phyloP scores from a whole-genome alignment of 2,113 vertebrate genomes.

The Phyllostomus discolor region DNA sequence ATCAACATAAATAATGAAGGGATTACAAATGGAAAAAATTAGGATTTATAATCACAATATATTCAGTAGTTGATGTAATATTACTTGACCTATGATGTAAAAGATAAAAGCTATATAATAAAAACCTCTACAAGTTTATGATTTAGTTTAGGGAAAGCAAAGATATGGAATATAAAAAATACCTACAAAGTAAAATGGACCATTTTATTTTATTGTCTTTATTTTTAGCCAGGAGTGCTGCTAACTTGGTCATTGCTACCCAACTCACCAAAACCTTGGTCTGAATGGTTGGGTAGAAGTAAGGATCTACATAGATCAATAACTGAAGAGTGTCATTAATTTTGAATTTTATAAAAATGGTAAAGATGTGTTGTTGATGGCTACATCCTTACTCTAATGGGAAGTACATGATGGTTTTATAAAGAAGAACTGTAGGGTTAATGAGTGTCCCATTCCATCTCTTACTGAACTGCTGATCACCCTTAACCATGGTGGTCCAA shows the following conservation, averaged over 20 bases:
- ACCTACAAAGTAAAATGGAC: not conserved
- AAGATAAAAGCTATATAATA: not conserved
- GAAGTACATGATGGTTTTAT: not conserved
- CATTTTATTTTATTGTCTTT: not conserved
- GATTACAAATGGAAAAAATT: not conserved
- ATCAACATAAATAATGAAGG: not conserved
- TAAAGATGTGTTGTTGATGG: not conserved
- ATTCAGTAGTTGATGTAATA: not conserved
- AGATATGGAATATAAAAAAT: not conserved
- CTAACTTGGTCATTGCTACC: not conserved
- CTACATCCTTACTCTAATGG: not conserved
- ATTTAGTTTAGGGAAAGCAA: not conserved
- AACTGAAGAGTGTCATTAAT: not conserved
- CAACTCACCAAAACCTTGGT: not conserved
- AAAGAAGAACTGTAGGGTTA: not conserved
- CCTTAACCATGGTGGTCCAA: not conserved
- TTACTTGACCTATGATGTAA: not conserved
- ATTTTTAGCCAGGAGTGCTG: not conserved
- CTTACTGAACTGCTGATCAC: not conserved
- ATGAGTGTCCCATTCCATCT: not conserved
- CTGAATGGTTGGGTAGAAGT: not conserved
- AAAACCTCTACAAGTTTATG: not conserved
- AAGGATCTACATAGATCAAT: not conserved
- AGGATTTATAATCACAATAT: not conserved
- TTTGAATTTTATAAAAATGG: not conserved